These are phyloP conservation scores for Penaeus japonicus DNA, from an alignment of 1,140 invertebrate species.

Conservation along the genomic window DNA sequence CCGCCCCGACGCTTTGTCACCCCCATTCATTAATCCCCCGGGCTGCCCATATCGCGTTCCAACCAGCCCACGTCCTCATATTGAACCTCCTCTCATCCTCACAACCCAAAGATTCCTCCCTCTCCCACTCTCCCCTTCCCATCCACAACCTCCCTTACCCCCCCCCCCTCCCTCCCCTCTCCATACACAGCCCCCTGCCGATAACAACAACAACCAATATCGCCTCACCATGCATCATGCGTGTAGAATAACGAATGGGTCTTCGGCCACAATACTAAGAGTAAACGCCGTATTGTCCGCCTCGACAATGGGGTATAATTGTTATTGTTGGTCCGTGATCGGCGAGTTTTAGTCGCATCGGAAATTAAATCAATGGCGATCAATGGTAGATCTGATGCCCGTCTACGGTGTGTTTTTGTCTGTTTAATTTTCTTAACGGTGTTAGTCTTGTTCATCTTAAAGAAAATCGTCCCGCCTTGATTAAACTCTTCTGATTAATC, in stretches of 20 bases:
- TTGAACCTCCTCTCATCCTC: neutral
- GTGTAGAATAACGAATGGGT: constrained; percentile 36
- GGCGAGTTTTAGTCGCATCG: constrained; percentile 44
- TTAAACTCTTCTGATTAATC: too few relatives aligned
- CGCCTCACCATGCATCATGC: constrained; percentile 37
- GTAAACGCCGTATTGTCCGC: constrained; percentile 51
- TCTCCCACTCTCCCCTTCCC: neutral
- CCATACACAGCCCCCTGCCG: too few relatives aligned
- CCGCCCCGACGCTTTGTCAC: constrained; percentile 59
- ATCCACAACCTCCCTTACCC: neutral
- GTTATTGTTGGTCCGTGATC: constrained; percentile 47
- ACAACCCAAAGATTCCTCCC: neutral
- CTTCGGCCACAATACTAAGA: constrained; percentile 33
- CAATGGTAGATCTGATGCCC: constrained; percentile 46
- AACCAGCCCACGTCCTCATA: neutral
- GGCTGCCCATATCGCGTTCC: neutral
- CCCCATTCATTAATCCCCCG: constrained; percentile 28
- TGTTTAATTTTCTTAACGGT: neutral
- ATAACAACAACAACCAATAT: neutral
- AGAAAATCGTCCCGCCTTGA: too few relatives aligned
- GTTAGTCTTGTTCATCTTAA: neutral
- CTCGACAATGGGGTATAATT: constrained; percentile 48
- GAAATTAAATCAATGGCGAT: constrained; percentile 50
- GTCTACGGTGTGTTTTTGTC: constrained; percentile 13
- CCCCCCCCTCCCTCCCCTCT: neutral